These are phyloP conservation scores for Chelmon rostratus DNA, from an alignment of 2,797 vertebrate genomes.

Conservation along the genomic window DNA sequence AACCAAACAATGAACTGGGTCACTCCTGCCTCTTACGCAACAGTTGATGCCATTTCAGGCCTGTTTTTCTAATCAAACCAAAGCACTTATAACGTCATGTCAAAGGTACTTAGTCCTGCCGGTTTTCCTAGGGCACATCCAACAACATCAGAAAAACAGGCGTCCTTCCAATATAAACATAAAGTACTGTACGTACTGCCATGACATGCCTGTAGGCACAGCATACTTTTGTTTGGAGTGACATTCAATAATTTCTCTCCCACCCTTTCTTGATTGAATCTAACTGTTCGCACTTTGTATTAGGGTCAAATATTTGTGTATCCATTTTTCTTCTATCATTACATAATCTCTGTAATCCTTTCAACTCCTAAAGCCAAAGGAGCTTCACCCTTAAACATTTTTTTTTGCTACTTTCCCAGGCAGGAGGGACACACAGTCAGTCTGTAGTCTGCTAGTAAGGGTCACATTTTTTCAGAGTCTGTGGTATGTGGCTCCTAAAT, in stretches of 20 bases:
- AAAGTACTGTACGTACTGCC: slow-evolving; percentile 5
- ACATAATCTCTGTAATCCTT: slow-evolving; percentile 8
- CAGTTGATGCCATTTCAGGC: slow-evolving; percentile 49
- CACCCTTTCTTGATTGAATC: slow-evolving; percentile 4
- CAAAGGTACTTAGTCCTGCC: slow-evolving; percentile 38
- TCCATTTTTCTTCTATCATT: slow-evolving; percentile 5
- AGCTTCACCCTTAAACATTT: slow-evolving; percentile 10
- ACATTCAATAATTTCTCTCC: slow-evolving; percentile 19
- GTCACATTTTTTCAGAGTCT: slow-evolving; percentile 61
- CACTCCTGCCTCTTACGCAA: slow-evolving; percentile 61
- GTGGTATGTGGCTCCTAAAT: slow-evolving; percentile 70
- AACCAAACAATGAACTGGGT: slow-evolving; percentile 56
- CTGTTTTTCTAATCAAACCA: slow-evolving; percentile 60
- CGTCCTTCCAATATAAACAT: slow-evolving; percentile 38
- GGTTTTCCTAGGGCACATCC: slow-evolving; percentile 57
- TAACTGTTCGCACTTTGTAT: neutral
- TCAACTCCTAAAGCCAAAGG: slow-evolving; percentile 5
- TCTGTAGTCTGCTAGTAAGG: slow-evolving; percentile 57
- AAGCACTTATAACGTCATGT: slow-evolving; percentile 31
- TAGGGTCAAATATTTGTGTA: slow-evolving; percentile 31
- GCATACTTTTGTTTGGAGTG: slow-evolving; percentile 7
- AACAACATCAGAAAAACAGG: slow-evolving; percentile 44
- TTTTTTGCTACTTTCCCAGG: slow-evolving; percentile 62
- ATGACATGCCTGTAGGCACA: slow-evolving; percentile 24
- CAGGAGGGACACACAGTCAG: slow-evolving; percentile 37